Percentiles rank a stretch among this genome's conserved stretches.
These are phyloP conservation scores for Fistularia tabacaria DNA, from an alignment of 2,797 vertebrate species.

Conservation along the genomic window DNA sequence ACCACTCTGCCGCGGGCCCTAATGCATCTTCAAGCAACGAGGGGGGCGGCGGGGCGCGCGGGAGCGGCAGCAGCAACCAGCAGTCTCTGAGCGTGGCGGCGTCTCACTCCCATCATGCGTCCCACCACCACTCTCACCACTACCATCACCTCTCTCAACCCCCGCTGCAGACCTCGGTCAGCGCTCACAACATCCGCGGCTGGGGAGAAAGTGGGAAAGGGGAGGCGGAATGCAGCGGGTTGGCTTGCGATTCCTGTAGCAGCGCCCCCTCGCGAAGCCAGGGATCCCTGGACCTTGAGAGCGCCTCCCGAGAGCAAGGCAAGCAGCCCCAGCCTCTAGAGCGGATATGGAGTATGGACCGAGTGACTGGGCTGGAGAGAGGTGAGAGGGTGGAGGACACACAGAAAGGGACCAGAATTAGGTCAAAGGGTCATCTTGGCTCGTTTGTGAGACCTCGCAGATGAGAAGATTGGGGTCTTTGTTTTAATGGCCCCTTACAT, in stretches of 20 bases:
- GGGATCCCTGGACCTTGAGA: slow-evolving; percentile 87
- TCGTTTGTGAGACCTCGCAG: neutral
- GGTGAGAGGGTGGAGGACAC: slow-evolving; percentile 72
- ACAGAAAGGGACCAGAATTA: slow-evolving; percentile 61
- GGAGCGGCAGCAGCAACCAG: slow-evolving; percentile 45
- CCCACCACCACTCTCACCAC: slow-evolving; percentile 63
- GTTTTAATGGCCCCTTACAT: too few relatives aligned
- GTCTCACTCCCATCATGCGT: slow-evolving; percentile 61
- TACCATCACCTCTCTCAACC: slow-evolving; percentile 76
- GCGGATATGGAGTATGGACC: slow-evolving; percentile 91
- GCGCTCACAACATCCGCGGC: slow-evolving; percentile 80
- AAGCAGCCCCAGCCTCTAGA: slow-evolving; percentile 85
- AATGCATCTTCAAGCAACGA: slow-evolving; percentile 42
- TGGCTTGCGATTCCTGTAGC: slow-evolving; percentile 73
- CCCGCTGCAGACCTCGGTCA: slow-evolving; percentile 79
- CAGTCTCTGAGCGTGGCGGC: slow-evolving; percentile 35
- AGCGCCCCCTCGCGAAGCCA: slow-evolving; percentile 75
- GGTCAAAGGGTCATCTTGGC: slow-evolving; percentile 12
- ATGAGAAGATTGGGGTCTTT: too few relatives aligned
- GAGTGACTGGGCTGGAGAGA: slow-evolving; percentile 85
- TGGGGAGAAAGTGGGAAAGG: slow-evolving; percentile 75
- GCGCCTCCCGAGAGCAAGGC: slow-evolving; percentile 77
- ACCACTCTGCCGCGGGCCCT: slow-evolving; percentile 33
- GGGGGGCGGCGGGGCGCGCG: slow-evolving; percentile 40
- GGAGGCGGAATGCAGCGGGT: slow-evolving; percentile 71